Percentiles rank a stretch among this genome's conserved stretches.
Conservation (phyloP, 2,113 vertebrate species). For the Corvus hawaiiensis region DNA sequence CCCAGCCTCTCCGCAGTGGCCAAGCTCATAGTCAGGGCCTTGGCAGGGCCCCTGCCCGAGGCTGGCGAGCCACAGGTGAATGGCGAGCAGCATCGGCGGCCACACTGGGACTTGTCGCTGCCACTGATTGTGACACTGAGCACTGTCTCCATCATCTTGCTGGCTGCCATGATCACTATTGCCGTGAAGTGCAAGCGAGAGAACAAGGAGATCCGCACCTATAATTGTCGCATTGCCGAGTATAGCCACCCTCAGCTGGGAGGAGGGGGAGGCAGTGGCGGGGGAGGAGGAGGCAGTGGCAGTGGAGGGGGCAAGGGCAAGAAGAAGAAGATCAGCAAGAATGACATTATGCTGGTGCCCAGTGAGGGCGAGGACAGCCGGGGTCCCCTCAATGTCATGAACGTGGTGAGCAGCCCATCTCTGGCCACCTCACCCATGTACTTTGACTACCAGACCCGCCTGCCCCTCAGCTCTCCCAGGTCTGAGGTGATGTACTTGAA, state of each 20-base stretch:
- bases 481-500: constrained; percentile 99
- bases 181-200: constrained; percentile 96
- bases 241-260: constrained; percentile 97
- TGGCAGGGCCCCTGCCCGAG: constrained; percentile 87
- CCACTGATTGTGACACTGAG: constrained; percentile 96
- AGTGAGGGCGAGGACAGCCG: constrained; percentile 95
- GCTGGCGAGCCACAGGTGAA: constrained; percentile 88
- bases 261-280: constrained; percentile 66
- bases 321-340: constrained; percentile 93
- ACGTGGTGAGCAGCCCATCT: constrained; percentile 99
- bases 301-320: constrained; percentile 67
- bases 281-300: constrained; percentile 61
- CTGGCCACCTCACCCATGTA: constrained; percentile 99
- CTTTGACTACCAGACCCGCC: constrained; percentile 99
- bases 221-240: constrained; percentile 98
- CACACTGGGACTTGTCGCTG: constrained; percentile 94
- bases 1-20: constrained; percentile 91
- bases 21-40: constrained; percentile 90
- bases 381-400: constrained; percentile 99
- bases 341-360: constrained; percentile 99
- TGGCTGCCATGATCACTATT: constrained; percentile 97
- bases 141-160: constrained; percentile 94
- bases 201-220: constrained; percentile 99
- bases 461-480: constrained; percentile 98
- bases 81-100: constrained; percentile 81